Conservation (phyloP, 2,888 invertebrate species). For the Ophion slaviceki region DNA sequence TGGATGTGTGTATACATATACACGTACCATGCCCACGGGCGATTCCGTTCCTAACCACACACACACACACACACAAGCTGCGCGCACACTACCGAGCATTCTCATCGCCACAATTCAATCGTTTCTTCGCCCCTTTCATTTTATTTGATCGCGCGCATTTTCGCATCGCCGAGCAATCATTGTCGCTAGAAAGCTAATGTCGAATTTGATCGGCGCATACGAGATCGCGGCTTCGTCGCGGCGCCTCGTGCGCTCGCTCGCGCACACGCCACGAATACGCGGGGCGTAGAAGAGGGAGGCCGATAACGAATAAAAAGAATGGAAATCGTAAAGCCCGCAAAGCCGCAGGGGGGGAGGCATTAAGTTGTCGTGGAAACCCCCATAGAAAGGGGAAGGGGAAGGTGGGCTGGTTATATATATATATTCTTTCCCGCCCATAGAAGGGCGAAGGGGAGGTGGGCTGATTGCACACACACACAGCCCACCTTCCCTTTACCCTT, state of each 20-base stretch:
- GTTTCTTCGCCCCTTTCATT: background rate
- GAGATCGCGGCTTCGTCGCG: background rate
- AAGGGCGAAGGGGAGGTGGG: too few relatives aligned
- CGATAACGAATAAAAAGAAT: background rate
- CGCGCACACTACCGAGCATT: background rate
- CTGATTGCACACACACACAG: too few relatives aligned
- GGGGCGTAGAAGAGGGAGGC: background rate
- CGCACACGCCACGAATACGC: background rate
- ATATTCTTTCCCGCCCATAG: too few relatives aligned
- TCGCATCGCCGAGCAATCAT: background rate
- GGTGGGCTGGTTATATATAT: constrained; percentile 2
- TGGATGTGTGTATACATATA: background rate
- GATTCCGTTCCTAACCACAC: too few relatives aligned
- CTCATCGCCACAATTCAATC: background rate
- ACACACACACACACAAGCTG: background rate
- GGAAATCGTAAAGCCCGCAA: background rate
- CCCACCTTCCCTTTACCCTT: too few relatives aligned
- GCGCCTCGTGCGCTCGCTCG: background rate
- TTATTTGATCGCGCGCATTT: background rate
- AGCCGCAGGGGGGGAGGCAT: background rate
- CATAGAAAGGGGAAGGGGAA: background rate
- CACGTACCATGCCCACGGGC: too few relatives aligned
- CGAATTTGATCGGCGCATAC: background rate
- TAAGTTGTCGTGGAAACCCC: constrained; percentile 12
- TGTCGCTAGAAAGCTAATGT: background rate